Conservation (phyloP, 1,140 invertebrate species). For the Atta colombica region DNA sequence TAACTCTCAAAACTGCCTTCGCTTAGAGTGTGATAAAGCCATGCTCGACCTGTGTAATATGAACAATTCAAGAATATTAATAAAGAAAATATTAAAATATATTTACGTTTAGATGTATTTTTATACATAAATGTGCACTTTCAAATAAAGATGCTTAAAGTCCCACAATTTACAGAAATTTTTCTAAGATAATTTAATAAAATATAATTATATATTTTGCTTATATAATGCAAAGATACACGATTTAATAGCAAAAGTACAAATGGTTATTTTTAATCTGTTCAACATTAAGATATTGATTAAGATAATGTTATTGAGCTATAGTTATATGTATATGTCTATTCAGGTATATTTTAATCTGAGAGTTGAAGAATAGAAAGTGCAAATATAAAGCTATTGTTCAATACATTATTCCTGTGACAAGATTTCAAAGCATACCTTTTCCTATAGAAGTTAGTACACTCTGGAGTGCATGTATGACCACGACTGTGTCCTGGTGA, state of each 20-base stretch:
- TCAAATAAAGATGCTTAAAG: neutral
- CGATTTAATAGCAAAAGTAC: neutral
- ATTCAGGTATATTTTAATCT: neutral
- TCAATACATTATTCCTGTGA: neutral
- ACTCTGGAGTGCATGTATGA: constrained; percentile 85
- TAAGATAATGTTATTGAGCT: no score
- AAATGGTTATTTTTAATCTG: neutral
- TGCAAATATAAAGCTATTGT: neutral
- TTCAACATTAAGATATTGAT: constrained; percentile 15
- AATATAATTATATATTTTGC: constrained; percentile 12
- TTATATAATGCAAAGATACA: neutral
- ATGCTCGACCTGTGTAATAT: constrained; percentile 84
- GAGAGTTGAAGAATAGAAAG: neutral
- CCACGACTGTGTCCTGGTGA: constrained; percentile 86
- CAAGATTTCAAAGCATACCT: constrained; percentile 77
- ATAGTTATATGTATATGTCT: no score
- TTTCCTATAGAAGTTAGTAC: constrained; percentile 86
- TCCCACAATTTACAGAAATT: neutral
- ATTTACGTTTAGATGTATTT: neutral
- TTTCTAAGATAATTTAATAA: neutral
- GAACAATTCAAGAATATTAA: constrained; percentile 27
- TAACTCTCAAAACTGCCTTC: constrained; percentile 87
- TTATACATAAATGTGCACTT: neutral
- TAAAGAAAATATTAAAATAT: neutral
- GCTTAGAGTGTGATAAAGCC: constrained; percentile 86